A percentile compares a stretch with the other conserved stretches of the same genome.
phyloP scores from a whole-genome alignment of 1,140 invertebrate species.

The Temnothorax curvispinosus region DNA sequence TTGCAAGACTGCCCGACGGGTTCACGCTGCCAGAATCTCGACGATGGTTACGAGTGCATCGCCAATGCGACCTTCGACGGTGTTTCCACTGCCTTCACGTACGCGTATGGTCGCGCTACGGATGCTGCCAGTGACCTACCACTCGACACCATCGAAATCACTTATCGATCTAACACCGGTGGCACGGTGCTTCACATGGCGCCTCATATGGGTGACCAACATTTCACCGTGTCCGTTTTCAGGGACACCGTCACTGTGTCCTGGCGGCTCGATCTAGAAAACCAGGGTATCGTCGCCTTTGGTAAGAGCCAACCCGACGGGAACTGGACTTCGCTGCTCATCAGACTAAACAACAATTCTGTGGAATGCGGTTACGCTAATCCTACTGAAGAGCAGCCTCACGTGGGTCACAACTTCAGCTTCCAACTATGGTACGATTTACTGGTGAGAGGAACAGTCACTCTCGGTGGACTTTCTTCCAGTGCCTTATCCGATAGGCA shows the following conservation, averaged over 20 bases:
- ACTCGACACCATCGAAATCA: conserved; percentile 87
- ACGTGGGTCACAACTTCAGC: conserved; percentile 80
- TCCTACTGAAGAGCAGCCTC: conserved; percentile 74
- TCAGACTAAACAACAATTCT: conserved; percentile 86
- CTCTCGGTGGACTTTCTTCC: conserved; percentile 81
- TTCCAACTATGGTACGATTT: conserved; percentile 88
- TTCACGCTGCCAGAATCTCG: conserved; percentile 94
- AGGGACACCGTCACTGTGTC: conserved; percentile 89
- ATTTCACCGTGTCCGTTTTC: conserved; percentile 90
- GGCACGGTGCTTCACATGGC: conserved; percentile 89
- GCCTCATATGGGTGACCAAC: conserved; percentile 85
- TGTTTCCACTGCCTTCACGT: conserved; percentile 87
- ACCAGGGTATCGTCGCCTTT: conserved; percentile 86
- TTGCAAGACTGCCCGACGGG: conserved; percentile 92
- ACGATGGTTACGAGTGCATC: conserved; percentile 97
- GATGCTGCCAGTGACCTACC: conserved; percentile 75
- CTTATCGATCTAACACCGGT: conserved; percentile 90
- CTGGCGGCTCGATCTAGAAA: conserved; percentile 87
- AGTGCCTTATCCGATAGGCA: conserved; percentile 74
- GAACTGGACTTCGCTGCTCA: conserved; percentile 89
- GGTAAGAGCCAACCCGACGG: conserved; percentile 88
- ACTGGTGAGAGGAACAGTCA: conserved; percentile 84
- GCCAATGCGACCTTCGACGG: conserved; percentile 95
- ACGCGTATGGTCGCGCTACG: conserved; percentile 80
- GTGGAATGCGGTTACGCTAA: conserved; percentile 84